Evolutionary conservation across 2,113 vertebrate species (phyloP), one percentile per base, ranked within the genome.

Genomic region (Poeciliopsis prolifica): DNA sequence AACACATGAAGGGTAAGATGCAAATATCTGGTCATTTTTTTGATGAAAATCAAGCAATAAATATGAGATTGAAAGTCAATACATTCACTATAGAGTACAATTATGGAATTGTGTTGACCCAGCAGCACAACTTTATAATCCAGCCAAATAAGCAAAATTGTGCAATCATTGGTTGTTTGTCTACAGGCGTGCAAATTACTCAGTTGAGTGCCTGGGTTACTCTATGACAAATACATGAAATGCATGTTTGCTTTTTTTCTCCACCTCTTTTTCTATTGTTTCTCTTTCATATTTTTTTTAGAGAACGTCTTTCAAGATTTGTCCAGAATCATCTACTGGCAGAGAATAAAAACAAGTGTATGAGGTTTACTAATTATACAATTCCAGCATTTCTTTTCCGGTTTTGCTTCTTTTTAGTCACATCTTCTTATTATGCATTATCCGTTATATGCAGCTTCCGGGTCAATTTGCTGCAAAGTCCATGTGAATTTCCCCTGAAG

Each of bases 401-500:
- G 22, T 22, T 26, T 75, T 40, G 22, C 37, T 51, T 35, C 28
- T 40, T 26, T 29, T 31, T 35, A 14, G 13, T 30, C 60, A 3
- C 5, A 2, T n/a, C 22, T 30, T 37, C 11, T 66, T 61, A n/a
- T 73, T 80, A 65, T 37, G 70, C 76, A 58, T 75, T 31, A 1
- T 42, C 74, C 68, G 67, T 81, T 74, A 61, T 30, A 48, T 64
- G 72, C 61, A 69, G 65, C 66, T 40, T 51, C 67, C 66, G 73
- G 10, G 0, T 33, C 69, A 24, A 70, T 68, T 51, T 68, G 74
- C 17, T 81, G 62, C 72, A 37, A 40, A 65, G 44, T 28, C n/a
- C 40, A 73, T 63, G 83, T 87, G 85, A 70, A 17, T 74, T 74
- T 89, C 68, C 72, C 75, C 44, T 65, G 33, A 64, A 28, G 81